phyloP scores from a whole-genome alignment of 2,113 vertebrate species.

The Malurus melanocephalus region DNA sequence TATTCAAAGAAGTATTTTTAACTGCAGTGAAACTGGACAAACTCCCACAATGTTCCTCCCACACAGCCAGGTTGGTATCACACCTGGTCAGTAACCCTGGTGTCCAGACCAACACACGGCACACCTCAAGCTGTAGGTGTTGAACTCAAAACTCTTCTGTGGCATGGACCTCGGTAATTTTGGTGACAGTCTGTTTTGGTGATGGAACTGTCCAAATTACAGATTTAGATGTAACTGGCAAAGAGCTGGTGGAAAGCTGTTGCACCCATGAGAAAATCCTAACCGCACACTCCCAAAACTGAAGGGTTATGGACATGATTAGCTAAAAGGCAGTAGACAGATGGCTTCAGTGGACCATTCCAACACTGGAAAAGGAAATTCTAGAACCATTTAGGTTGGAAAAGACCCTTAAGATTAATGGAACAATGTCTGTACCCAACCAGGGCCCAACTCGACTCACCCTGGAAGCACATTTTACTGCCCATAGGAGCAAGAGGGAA shows the following conservation, averaged over 20 bases:
- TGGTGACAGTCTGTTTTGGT: neutral
- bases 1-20: neutral
- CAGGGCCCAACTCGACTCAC: rapidly evolving
- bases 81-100: rapidly evolving
- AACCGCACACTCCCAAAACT: neutral
- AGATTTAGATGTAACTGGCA: neutral
- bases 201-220: neutral
- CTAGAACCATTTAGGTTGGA: neutral
- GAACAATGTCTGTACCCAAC: neutral
- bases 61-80: neutral
- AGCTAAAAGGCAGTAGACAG: neutral
- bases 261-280: neutral
- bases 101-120: neutral
- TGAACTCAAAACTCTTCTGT: neutral
- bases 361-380: neutral
- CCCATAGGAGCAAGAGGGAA: neutral
- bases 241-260: neutral
- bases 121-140: neutral
- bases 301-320: neutral
- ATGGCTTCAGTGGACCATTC: neutral
- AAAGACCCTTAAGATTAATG: neutral
- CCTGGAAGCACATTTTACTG: neutral
- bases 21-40: neutral
- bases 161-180: neutral
- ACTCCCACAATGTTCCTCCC: neutral